These are phyloP conservation scores for Ascidia mentula DNA, from an alignment of 23 tunicate genomes.

Conservation along the genomic window DNA sequence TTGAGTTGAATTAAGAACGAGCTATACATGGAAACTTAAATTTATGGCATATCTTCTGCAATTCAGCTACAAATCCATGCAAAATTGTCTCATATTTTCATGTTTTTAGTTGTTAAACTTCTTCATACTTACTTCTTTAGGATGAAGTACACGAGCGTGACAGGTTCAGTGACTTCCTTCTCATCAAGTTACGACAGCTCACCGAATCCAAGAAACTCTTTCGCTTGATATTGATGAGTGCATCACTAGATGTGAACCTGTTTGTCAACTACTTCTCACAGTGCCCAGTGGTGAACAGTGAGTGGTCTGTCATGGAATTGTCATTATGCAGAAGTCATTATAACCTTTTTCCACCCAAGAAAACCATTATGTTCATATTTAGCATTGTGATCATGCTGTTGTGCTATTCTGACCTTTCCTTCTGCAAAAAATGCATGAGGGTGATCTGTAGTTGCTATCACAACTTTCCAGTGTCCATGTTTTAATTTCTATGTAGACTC, in stretches of 20 bases:
- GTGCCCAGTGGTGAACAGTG: slow-evolving; percentile 80
- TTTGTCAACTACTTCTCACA: slow-evolving; percentile 62
- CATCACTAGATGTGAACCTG: slow-evolving; percentile 57
- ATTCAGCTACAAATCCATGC: too few species aligned
- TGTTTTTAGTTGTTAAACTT: too few species aligned
- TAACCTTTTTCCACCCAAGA: background rate
- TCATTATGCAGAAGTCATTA: background rate
- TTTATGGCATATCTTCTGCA: too few species aligned
- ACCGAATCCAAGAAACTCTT: slow-evolving; percentile 31
- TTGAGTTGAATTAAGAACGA: too few species aligned
- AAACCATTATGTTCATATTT: background rate
- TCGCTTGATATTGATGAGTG: slow-evolving; percentile 67
- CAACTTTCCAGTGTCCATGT: too few species aligned
- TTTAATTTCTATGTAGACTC: too few species aligned
- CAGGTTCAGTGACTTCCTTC: slow-evolving; percentile 83
- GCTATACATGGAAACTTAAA: too few species aligned
- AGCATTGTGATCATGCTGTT: background rate
- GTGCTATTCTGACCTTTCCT: background rate
- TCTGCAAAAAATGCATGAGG: background rate
- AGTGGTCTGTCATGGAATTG: background rate
- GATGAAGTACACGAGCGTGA: slow-evolving; percentile 98
- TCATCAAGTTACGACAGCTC: slow-evolving; percentile 86
- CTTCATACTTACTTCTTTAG: too few species aligned
- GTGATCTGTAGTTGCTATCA: too few species aligned
- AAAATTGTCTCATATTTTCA: too few species aligned